Conservation (phyloP, 2,797 vertebrate species). For the Parauchenoglanis punctatus region DNA sequence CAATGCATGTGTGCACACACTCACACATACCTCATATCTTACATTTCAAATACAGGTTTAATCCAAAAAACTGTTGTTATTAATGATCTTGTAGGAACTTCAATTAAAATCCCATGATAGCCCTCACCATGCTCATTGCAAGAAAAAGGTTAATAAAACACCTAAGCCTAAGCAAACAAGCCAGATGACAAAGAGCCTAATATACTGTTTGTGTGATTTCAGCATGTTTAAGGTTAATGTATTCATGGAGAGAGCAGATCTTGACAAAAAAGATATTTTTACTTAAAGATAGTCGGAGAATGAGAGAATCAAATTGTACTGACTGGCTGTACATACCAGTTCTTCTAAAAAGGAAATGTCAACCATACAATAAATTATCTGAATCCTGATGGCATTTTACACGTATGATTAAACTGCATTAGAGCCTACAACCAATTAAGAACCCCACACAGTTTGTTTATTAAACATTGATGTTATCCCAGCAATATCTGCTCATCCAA, state of each 20-base stretch:
- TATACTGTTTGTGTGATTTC: not conserved
- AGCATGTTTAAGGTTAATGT: not conserved
- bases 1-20: not conserved
- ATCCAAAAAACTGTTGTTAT: not conserved
- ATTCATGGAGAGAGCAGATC: not conserved
- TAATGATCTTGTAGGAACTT: not conserved
- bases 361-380: not conserved
- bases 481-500: not conserved
- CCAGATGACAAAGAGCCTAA: not conserved
- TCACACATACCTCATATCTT: not conserved
- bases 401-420: not conserved
- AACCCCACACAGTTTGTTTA: not conserved
- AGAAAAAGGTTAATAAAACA: not conserved
- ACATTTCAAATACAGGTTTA: not conserved
- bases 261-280: not conserved
- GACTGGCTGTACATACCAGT: not conserved
- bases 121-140: not conserved
- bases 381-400: not conserved
- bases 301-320: not conserved
- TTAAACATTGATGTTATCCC: not conserved
- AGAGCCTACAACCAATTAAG: not conserved
- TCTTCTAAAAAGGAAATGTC: not conserved
- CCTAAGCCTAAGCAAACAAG: not conserved
- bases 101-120: not conserved
- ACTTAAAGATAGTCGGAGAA: not conserved